A percentile compares a stretch with the other conserved stretches of the same genome.
phyloP scores from a whole-genome alignment of 2,888 invertebrate species.

The Catotricha subobsoleta region DNA sequence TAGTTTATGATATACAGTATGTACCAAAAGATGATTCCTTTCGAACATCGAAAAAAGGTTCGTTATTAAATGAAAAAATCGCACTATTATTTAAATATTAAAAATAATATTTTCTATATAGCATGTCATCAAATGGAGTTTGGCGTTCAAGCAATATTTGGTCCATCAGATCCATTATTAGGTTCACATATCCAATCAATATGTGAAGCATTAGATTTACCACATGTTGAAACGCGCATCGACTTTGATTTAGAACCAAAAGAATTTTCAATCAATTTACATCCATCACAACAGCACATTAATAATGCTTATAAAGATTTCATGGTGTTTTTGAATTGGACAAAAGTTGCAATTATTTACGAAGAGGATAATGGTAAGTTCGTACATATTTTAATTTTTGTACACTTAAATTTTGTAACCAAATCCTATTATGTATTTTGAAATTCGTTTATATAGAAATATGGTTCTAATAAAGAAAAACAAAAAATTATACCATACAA shows the following conservation, averaged over 20 bases:
- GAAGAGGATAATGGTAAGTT: constrained; percentile 74
- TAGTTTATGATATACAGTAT: constrained; percentile 87
- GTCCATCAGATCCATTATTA: constrained; percentile 66
- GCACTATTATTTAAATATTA: background rate
- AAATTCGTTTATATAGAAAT: too few species aligned
- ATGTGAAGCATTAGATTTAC: constrained; percentile 76
- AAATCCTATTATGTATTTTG: too few species aligned
- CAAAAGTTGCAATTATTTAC: constrained; percentile 79
- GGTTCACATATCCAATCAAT: constrained; percentile 75
- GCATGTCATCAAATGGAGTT: constrained; percentile 45
- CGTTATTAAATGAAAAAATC: background rate
- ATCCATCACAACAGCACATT: constrained; percentile 66
- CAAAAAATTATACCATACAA: too few species aligned
- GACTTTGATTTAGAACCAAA: constrained; percentile 39
- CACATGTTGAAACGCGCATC: constrained; percentile 63
- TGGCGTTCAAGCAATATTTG: constrained; percentile 76
- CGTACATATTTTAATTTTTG: background rate
- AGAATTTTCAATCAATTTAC: constrained; percentile 73
- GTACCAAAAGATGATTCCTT: constrained; percentile 81
- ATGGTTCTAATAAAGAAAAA: too few species aligned
- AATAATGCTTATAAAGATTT: constrained; percentile 72
- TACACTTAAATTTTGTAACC: too few species aligned
- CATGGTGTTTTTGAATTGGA: constrained; percentile 80
- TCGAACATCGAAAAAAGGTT: constrained; percentile 82
- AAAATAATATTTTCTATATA: constrained; percentile 5